These are phyloP conservation scores for Dendrocincla fuliginosa DNA, from an alignment of 2,797 vertebrate species.

Conservation along the genomic window DNA sequence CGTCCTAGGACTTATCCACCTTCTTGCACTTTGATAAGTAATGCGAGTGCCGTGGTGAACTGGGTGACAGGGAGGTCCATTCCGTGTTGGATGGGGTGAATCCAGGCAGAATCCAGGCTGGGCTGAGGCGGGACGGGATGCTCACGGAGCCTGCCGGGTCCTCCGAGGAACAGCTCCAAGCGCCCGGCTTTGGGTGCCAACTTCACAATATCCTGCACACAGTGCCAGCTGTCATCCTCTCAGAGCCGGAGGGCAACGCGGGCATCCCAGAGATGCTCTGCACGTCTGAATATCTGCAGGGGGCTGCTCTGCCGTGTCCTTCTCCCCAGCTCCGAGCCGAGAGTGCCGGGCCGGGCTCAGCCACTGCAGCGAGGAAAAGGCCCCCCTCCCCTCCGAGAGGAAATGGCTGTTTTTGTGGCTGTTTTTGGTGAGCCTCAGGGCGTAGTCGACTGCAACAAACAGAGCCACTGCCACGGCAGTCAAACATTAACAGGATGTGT, in stretches of 20 bases:
- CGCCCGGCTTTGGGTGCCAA: not conserved
- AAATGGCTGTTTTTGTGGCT: constrained; percentile 82
- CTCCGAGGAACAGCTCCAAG: not conserved
- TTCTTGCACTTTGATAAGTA: constrained; percentile 87
- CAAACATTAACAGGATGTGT: constrained; percentile 93
- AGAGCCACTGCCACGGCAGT: constrained; percentile 74
- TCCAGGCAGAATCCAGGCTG: not conserved
- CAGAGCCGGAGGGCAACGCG: not conserved
- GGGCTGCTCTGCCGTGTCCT: not conserved
- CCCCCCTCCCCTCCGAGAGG: constrained; percentile 72
- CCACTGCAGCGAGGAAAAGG: constrained; percentile 59
- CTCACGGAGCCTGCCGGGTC: not conserved
- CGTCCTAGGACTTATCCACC: constrained; percentile 82
- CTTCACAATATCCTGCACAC: not conserved
- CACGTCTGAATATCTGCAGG: not conserved
- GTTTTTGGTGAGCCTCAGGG: constrained; percentile 79
- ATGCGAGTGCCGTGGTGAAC: constrained; percentile 77
- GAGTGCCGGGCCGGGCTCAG: constrained; percentile 46
- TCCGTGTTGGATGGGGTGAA: constrained; percentile 51
- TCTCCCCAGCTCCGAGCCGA: not conserved
- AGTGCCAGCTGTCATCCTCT: not conserved
- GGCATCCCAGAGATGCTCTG: not conserved
- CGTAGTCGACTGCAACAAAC: constrained; percentile 83
- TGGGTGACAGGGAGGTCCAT: constrained; percentile 82
- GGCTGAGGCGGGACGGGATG: not conserved